phyloP scores from a whole-genome alignment of 37 sponge, comb jelly and placozoan genomes.

The Chondrosia reniformis region DNA sequence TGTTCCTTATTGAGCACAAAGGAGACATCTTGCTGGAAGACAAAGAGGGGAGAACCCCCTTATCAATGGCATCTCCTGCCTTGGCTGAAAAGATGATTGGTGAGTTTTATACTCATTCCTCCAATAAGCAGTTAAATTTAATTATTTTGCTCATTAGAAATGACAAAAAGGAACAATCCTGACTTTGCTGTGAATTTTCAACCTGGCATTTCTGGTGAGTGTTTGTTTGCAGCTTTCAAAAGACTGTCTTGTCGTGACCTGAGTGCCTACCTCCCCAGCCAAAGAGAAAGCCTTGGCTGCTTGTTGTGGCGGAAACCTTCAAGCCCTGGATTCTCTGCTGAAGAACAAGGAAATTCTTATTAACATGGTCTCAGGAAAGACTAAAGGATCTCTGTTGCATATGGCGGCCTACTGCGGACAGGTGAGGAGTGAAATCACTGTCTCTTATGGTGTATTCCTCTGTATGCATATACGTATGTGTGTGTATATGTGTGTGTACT shows the following conservation, averaged over 20 bases:
- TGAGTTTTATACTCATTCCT: too few relatives aligned
- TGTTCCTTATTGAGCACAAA: slow-evolving; percentile 59
- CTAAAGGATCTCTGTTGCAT: slow-evolving; percentile 46
- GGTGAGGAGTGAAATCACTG: too few relatives aligned
- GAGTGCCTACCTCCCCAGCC: too few relatives aligned
- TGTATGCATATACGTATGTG: too few relatives aligned
- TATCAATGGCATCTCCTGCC: slow-evolving; percentile 61
- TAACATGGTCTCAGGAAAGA: slow-evolving; percentile 17
- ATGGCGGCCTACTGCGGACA: slow-evolving; percentile 77
- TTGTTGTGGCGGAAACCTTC: slow-evolving; percentile 65
- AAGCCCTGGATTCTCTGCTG: slow-evolving; percentile 39
- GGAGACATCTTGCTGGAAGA: slow-evolving; percentile 49
- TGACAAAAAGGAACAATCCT: neutral
- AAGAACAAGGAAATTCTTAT: slow-evolving; percentile 35
- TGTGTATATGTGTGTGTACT: too few relatives aligned
- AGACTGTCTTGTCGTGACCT: too few relatives aligned
- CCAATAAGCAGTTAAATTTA: too few relatives aligned
- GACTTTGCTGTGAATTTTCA: neutral
- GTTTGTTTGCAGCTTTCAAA: too few relatives aligned
- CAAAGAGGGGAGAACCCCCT: slow-evolving; percentile 55
- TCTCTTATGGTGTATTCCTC: too few relatives aligned
- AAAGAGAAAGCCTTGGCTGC: slow-evolving; percentile 62
- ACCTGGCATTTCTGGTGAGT: neutral
- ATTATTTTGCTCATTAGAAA: neutral
- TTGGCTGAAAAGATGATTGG: slow-evolving; percentile 68